Conservation (phyloP, 2,888 invertebrate species). For the Cantharis rufa region DNA sequence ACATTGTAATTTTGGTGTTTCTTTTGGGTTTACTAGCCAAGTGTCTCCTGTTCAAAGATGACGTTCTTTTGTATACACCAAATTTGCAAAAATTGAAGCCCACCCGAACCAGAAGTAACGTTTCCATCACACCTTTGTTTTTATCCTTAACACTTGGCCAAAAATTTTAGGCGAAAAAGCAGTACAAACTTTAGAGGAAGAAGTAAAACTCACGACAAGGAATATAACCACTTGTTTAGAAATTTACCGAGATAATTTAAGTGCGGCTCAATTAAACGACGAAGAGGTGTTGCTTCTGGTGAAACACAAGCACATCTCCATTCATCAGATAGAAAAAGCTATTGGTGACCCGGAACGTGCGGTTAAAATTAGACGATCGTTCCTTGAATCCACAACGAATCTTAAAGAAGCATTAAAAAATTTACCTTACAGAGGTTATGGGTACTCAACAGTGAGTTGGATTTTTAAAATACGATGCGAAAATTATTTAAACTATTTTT, state of each 20-base stretch:
- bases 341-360: slow-evolving; percentile 84
- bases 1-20: slow-evolving; percentile 84
- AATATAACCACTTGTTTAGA: slow-evolving; percentile 71
- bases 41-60: not conserved
- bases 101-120: not conserved
- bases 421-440: slow-evolving; percentile 84
- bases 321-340: slow-evolving; percentile 87
- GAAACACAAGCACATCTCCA: slow-evolving; percentile 76
- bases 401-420: slow-evolving; percentile 67
- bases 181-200: not conserved
- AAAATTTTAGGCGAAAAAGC: not conserved
- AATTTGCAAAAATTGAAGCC: not conserved
- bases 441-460: slow-evolving; percentile 74
- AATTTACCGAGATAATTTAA: slow-evolving; percentile 73
- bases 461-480: not conserved
- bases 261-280: slow-evolving; percentile 75
- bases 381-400: slow-evolving; percentile 65
- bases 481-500: slow-evolving; percentile 14
- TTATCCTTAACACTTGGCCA: not conserved
- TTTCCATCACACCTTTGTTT: not conserved
- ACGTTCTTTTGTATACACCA: not conserved
- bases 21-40: slow-evolving; percentile 79
- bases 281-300: slow-evolving; percentile 84
- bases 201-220: not conserved
- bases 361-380: slow-evolving; percentile 77